phyloP scores from a whole-genome alignment of 37 sponge, comb jelly and placozoan genomes.

The Theonella swinhoei region DNA sequence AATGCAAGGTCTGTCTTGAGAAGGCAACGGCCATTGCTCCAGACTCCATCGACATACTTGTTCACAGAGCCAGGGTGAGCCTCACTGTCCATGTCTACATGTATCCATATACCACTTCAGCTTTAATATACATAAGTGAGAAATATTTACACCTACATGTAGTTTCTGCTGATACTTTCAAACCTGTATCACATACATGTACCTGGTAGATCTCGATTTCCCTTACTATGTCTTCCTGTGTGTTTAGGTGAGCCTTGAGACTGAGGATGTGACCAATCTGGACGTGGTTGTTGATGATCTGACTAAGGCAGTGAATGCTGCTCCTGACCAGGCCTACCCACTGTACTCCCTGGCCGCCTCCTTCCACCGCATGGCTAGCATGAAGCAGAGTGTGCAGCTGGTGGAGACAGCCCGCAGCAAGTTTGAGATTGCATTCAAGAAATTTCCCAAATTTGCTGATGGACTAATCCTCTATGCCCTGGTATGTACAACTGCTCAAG shows the following conservation, averaged over 20 bases:
- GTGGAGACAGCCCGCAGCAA: conserved; percentile 12
- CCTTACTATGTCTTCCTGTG: not conserved
- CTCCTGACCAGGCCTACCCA: conserved; percentile 28
- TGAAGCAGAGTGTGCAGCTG: conserved; percentile 41
- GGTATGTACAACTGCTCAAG: conserved; percentile 23
- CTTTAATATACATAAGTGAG: not conserved
- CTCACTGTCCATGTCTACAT: too few species aligned
- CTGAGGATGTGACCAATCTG: conserved; percentile 11
- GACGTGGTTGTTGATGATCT: conserved; percentile 24
- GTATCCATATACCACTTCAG: not conserved
- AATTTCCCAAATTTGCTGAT: conserved; percentile 43
- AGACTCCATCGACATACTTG: conserved; percentile 36
- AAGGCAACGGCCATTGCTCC: conserved; percentile 30
- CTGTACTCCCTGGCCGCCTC: conserved; percentile 37
- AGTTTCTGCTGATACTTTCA: not conserved
- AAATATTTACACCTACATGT: not conserved
- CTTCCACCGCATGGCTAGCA: conserved; percentile 35
- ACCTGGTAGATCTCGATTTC: too few species aligned
- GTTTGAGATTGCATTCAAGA: conserved; percentile 40
- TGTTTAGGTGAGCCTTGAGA: conserved; percentile 34
- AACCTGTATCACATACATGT: too few species aligned
- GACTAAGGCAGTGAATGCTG: conserved; percentile 13
- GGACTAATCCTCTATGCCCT: conserved; percentile 55
- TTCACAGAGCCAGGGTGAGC: conserved; percentile 71
- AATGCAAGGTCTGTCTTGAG: conserved; percentile 30